Conservation (phyloP, 2,113 vertebrate species). For the Galeopterus variegatus region DNA sequence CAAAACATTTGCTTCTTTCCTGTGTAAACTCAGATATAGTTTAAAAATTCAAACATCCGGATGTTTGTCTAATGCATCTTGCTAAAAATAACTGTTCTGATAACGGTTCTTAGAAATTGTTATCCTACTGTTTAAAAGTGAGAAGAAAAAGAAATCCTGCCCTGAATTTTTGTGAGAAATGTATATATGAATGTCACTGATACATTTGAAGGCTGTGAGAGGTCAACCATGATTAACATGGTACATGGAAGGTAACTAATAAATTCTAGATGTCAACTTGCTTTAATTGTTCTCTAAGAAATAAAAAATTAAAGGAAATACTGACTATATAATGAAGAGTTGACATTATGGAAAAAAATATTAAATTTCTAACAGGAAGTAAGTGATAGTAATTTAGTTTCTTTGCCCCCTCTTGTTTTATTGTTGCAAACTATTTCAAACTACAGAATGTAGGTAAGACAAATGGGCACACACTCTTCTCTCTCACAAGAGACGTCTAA, state of each 20-base stretch:
- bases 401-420: neutral
- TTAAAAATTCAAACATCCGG: conserved; percentile 1
- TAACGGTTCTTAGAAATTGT: conserved; percentile 18
- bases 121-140: neutral
- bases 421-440: conserved; percentile 23
- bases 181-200: neutral
- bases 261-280: neutral
- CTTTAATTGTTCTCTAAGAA: neutral
- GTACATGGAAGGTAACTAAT: neutral
- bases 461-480: neutral
- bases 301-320: neutral
- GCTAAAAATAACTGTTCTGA: neutral
- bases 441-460: neutral
- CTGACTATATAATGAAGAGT: neutral
- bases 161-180: neutral
- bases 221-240: neutral
- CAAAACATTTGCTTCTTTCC: neutral
- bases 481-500: neutral
- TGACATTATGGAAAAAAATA: neutral
- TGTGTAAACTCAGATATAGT: neutral
- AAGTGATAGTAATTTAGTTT: neutral
- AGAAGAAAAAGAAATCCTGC: neutral
- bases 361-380: neutral
- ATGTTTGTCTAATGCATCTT: neutral
- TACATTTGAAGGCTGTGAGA: neutral